Conservation (phyloP, 2,797 vertebrate species). For the Anabas testudineus region DNA sequence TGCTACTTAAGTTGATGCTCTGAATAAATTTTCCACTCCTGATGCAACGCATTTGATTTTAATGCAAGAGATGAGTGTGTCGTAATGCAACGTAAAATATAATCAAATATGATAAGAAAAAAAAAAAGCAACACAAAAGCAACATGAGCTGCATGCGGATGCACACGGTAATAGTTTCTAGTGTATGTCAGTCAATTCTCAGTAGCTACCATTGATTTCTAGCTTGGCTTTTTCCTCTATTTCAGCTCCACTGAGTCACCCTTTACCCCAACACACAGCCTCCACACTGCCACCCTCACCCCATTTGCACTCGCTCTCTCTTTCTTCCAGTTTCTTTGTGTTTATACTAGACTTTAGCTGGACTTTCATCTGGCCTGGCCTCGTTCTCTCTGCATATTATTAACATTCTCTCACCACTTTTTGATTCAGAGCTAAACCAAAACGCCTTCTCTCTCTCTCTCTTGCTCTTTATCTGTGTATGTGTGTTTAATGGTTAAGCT, state of each 20-base stretch:
- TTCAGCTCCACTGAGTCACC: conserved; percentile 6
- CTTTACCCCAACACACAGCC: conserved; percentile 8
- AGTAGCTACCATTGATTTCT: not conserved
- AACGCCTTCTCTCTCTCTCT: not conserved
- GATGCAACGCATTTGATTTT: not conserved
- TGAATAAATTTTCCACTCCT: not conserved
- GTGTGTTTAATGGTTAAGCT: conserved; percentile 40
- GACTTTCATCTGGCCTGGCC: conserved; percentile 61
- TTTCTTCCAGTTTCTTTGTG: conserved; percentile 15
- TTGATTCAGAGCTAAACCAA: conserved; percentile 56
- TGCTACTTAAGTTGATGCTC: not conserved
- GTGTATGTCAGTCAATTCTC: not conserved
- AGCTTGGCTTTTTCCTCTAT: not conserved
- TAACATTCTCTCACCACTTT: conserved; percentile 72
- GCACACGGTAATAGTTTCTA: not conserved
- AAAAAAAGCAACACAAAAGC: not conserved
- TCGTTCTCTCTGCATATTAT: conserved; percentile 71
- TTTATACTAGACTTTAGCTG: conserved; percentile 54
- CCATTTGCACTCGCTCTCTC: not conserved
- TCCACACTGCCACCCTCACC: conserved; percentile 17
- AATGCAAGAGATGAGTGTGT: too few species aligned
- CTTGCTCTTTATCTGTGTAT: not conserved
- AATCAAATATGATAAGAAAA: not conserved
- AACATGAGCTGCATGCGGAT: not conserved
- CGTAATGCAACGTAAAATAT: not conserved